Percentiles rank a stretch among this genome's conserved stretches.
Conservation (phyloP, 2,113 vertebrate genomes). For the Cygnus buccinator region DNA sequence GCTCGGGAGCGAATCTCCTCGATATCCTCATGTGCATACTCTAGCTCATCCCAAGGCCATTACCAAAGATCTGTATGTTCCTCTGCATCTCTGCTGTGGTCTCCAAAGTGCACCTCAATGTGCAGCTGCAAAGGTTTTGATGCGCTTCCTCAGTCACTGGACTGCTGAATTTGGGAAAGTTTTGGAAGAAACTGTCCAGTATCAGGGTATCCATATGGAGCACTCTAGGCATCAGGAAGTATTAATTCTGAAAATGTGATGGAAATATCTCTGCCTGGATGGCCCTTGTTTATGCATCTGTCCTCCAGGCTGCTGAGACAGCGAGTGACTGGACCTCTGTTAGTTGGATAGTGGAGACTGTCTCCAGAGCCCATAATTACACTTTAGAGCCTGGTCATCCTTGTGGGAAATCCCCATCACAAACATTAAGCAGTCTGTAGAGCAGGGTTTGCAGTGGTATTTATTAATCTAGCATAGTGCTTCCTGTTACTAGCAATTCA, state of each 20-base stretch:
- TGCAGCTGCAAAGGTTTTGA: neutral
- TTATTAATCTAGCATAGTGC: neutral
- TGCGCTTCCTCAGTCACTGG: neutral
- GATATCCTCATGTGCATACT: fast-evolving
- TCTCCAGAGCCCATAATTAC: neutral
- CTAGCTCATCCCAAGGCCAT: neutral
- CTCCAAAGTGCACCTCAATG: neutral
- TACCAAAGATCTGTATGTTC: neutral
- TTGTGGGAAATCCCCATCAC: neutral
- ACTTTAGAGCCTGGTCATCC: neutral
- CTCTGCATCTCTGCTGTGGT: neutral
- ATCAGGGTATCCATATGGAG: neutral
- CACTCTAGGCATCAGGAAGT: neutral
- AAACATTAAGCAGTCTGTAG: neutral
- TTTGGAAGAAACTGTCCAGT: fast-evolving
- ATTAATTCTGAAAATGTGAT: neutral
- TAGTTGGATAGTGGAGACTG: fast-evolving
- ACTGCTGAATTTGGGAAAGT: neutral
- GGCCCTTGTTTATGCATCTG: neutral
- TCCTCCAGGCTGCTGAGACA: neutral
- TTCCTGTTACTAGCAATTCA: neutral
- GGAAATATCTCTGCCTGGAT: neutral
- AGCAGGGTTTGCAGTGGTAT: neutral
- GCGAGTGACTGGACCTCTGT: fast-evolving
- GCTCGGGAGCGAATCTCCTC: neutral